Conservation (phyloP, 2,888 invertebrate species). For the Pyrrhia umbra region DNA sequence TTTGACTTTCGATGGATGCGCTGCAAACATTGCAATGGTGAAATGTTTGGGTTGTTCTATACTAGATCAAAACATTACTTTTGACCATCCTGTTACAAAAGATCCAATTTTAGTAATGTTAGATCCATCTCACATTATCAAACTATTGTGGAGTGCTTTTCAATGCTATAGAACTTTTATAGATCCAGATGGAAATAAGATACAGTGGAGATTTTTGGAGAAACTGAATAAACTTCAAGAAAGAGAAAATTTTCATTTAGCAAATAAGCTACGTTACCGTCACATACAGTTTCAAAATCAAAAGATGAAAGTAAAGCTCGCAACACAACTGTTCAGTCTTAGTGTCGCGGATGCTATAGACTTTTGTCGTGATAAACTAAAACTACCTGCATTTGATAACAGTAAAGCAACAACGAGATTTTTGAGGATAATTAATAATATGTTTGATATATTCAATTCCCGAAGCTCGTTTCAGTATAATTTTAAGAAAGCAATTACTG, state of each 20-base stretch:
- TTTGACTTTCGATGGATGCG: conserved; percentile 43
- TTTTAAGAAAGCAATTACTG: conserved; percentile 35
- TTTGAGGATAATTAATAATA: conserved; percentile 24
- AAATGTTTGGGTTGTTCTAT: conserved; percentile 33
- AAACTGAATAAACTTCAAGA: conserved; percentile 1
- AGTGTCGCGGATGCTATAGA: conserved; percentile 30
- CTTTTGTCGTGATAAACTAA: conserved; percentile 26
- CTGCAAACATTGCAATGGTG: conserved; percentile 26
- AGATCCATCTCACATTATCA: conserved; percentile 33
- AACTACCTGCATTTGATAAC: conserved; percentile 20
- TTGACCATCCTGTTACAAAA: conserved; percentile 14
- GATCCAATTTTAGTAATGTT: conserved; percentile 17
- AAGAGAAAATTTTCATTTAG: conserved; percentile 5
- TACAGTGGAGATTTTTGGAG: neutral
- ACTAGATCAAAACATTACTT: conserved; percentile 14
- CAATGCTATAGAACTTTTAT: conserved; percentile 16
- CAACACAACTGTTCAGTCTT: conserved; percentile 34
- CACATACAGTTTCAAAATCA: conserved; percentile 20
- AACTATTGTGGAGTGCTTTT: conserved; percentile 39
- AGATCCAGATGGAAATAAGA: conserved; percentile 18
- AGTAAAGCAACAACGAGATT: conserved; percentile 15
- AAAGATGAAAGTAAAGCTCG: conserved; percentile 26
- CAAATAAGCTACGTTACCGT: neutral
- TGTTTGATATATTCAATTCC: conserved; percentile 44
- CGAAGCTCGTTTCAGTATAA: conserved; percentile 29